Evolutionary conservation across 2,888 invertebrate genomes (phyloP), one percentile per base, ranked within the genome.

Genomic region (Orthonevra nobilis): DNA sequence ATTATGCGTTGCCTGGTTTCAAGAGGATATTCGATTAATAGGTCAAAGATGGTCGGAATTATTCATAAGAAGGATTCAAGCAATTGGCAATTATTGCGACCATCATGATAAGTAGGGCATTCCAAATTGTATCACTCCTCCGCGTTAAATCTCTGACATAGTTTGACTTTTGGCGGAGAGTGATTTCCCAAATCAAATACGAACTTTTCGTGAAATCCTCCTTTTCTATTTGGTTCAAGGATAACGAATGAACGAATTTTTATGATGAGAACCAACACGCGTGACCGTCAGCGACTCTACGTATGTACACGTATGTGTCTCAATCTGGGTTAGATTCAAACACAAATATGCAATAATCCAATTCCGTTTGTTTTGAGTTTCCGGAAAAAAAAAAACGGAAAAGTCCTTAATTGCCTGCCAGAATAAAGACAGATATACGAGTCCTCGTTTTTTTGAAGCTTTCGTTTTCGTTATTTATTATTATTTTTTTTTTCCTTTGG

Each of bases 1-100:
- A 66, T 46, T 60, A 64, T 66, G 6, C 61, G 54, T n/a, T 54
- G 36, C 3, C 5, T 26, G 38, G 14, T 17, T 36, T 54, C 14
- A 9, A 23, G 12, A 3, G 20, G 30, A 5, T 34, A 17, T 54
- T n/a, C n/a, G n/a, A n/a, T n/a, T n/a, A 44, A 44, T 30, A 26
- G 48, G 38, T 48, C 50, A 50, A 20, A 15, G 50, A 30, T 7
- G 23, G 23, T 3, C 23, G 23, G 3, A 5, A 23, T 23, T n/a
- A n/a, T n/a, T n/a, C n/a, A n/a, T n/a, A n/a, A n/a, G n/a, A n/a
- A 23, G 23, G 50, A 17, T 30, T 19, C n/a, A 23, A 52, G 42
- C 50, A 32, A 52, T 42, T 42, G 19, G 23, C 6, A 30, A 34
- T 6, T 34, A 42, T 32, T 52, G 14, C 10, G 48, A 36, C 12